A percentile compares a stretch with the other conserved stretches of the same genome.
Conservation (phyloP, 2,888 invertebrate genomes). For the Mylabris sibirica region DNA sequence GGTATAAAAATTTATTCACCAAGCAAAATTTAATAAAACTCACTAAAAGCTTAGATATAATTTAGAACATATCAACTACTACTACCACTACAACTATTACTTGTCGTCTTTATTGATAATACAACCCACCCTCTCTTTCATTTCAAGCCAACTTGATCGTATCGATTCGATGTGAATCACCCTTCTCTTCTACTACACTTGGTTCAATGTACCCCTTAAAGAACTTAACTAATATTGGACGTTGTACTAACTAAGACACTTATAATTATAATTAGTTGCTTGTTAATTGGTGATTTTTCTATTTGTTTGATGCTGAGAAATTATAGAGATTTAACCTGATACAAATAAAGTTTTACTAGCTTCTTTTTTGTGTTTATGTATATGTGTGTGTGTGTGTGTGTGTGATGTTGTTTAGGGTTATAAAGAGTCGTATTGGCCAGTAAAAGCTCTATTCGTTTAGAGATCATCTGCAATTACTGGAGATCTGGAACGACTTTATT, state of each 20-base stretch:
- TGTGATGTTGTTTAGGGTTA: not conserved
- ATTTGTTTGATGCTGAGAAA: not conserved
- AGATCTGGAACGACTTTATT: constrained; percentile 14
- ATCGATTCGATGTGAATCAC: constrained; percentile 12
- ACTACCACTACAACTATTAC: not conserved
- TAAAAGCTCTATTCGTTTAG: constrained; percentile 1
- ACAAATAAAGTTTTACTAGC: too few relatives aligned
- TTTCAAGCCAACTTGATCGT: constrained; percentile 12
- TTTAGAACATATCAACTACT: not conserved
- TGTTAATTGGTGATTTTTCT: not conserved
- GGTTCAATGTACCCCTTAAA: constrained; percentile 9
- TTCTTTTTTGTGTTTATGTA: too few relatives aligned
- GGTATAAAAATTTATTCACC: not conserved
- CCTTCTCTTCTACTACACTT: not conserved
- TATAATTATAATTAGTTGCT: not conserved
- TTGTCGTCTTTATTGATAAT: not conserved
- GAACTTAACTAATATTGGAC: constrained; percentile 1
- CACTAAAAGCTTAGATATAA: not conserved
- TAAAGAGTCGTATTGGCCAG: not conserved
- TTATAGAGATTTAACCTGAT: too few relatives aligned
- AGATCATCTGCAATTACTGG: constrained; percentile 16
- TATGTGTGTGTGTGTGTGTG: too few relatives aligned
- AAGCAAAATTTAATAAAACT: constrained; percentile 6
- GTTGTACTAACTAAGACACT: not conserved
- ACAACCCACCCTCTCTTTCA: not conserved